Conservation (phyloP, 2,113 vertebrate species). For the Leuciscus idus region DNA sequence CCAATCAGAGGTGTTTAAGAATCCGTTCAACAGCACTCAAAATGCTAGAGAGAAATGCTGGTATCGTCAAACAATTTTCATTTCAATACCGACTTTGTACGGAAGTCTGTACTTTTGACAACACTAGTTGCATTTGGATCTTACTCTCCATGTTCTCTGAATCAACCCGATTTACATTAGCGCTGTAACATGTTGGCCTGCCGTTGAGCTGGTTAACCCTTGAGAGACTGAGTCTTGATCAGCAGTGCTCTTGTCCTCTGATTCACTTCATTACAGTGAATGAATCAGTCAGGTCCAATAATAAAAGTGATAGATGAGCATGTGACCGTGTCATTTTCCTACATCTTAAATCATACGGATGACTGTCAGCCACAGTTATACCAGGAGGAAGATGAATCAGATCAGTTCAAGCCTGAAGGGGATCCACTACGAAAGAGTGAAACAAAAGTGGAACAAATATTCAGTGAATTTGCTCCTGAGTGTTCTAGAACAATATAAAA, state of each 20-base stretch:
- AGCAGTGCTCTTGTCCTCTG: neutral
- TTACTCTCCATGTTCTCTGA: too few relatives aligned
- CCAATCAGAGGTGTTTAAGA: too few relatives aligned
- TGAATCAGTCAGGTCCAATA: neutral
- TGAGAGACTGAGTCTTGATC: neutral
- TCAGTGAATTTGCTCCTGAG: too few relatives aligned
- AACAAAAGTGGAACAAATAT: neutral
- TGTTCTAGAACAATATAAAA: too few relatives aligned
- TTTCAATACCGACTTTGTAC: too few relatives aligned
- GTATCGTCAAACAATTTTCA: too few relatives aligned
- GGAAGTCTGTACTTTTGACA: too few relatives aligned
- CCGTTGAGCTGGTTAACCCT: neutral
- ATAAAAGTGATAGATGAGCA: conserved; percentile 8
- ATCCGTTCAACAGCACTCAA: too few relatives aligned
- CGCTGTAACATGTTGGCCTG: neutral
- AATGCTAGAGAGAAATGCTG: too few relatives aligned
- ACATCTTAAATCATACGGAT: conserved; percentile 16
- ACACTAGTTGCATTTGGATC: too few relatives aligned
- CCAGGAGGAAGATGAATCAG: neutral
- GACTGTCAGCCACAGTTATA: neutral
- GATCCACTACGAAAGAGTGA: neutral
- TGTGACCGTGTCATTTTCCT: conserved; percentile 26
- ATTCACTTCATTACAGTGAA: conserved; percentile 11
- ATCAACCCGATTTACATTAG: too few relatives aligned
- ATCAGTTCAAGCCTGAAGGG: neutral